Evolutionary conservation across 2,888 invertebrate genomes (phyloP), one percentile per base, ranked within the genome.

Genomic region (Theretra japonica): DNA sequence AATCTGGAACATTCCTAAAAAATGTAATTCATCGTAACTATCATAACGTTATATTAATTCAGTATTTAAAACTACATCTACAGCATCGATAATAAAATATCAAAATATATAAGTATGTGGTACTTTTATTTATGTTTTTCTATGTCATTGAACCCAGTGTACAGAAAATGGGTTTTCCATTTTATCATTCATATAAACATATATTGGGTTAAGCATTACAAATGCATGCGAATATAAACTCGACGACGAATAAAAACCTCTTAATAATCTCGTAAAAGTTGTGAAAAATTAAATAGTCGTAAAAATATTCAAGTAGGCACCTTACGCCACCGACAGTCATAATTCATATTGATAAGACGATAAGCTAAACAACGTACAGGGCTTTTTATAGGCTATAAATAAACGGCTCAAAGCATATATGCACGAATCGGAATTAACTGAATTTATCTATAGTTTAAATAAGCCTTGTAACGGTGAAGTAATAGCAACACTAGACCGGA

Each of bases 381-480:
- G 81, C 77, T 83, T 84, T 85, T 86, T 85, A 85, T 82, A 80
- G 81, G 72, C 82, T 77, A 86, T 86, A 86, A 85, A 86, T 86
- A 82, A 75, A 76, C 77, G 74, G 70, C 75, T 75, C 76, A 76
- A 81, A 81, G 79, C 81, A 83, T 81, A 83, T 79, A 84, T 81
- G 82, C 81, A 86, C 83, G 84, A 83, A 81, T 84, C 85, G 82
- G 86, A 89, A 90, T 90, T 91, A 90, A 78, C 76, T 77, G 82
- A 85, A 85, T 84, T 85, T 85, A 86, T 85, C 83, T 86, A 84
- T 87, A 85, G 86, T 85, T 88, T 88, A 88, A 92, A 90, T 91
- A 91, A 93, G 92, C 92, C 90, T 87, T 89, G 88, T 88, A 89
- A 84, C 84, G 87, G 84, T 86, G 84, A 88, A 91, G 87, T 91